These are phyloP conservation scores for Saccopteryx leptura DNA, from an alignment of 2,113 vertebrate species.

Conservation along the genomic window DNA sequence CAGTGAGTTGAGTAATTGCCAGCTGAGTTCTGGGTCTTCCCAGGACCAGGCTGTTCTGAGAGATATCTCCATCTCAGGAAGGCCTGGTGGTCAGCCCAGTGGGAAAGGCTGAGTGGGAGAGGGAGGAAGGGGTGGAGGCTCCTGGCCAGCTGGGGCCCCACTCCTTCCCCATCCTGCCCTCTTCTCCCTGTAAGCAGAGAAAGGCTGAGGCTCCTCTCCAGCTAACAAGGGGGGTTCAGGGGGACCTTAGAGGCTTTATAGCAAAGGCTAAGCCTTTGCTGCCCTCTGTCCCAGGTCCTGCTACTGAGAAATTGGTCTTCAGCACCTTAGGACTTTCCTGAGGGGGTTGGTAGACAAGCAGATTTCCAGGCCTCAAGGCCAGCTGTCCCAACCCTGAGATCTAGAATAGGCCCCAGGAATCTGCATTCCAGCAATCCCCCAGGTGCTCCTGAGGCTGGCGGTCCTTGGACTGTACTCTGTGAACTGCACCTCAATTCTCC, in stretches of 20 bases:
- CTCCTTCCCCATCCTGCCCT: not conserved
- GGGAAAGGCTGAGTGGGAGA: not conserved
- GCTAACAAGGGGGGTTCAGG: not conserved
- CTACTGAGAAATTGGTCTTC: not conserved
- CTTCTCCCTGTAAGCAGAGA: not conserved
- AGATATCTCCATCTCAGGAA: constrained; percentile 75
- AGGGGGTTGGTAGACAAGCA: fast-evolving
- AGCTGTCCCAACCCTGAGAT: not conserved
- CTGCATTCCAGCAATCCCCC: not conserved
- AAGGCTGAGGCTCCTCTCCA: not conserved
- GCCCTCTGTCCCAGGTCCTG: not conserved
- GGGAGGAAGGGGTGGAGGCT: not conserved
- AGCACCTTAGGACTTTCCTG: fast-evolving
- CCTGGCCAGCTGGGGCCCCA: not conserved
- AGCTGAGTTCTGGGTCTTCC: constrained; percentile 83
- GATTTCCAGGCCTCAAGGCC: not conserved
- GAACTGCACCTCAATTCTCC: not conserved
- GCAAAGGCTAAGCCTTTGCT: not conserved
- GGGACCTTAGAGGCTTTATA: not conserved
- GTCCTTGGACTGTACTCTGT: not conserved
- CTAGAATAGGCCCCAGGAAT: not conserved
- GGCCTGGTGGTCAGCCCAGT: not conserved
- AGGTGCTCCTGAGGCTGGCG: not conserved
- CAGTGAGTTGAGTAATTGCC: constrained; percentile 84
- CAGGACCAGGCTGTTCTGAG: constrained; percentile 50